Base-by-base conservation (phyloP, 1,140 invertebrate genomes). In the Adelges cooleyi region DNA sequence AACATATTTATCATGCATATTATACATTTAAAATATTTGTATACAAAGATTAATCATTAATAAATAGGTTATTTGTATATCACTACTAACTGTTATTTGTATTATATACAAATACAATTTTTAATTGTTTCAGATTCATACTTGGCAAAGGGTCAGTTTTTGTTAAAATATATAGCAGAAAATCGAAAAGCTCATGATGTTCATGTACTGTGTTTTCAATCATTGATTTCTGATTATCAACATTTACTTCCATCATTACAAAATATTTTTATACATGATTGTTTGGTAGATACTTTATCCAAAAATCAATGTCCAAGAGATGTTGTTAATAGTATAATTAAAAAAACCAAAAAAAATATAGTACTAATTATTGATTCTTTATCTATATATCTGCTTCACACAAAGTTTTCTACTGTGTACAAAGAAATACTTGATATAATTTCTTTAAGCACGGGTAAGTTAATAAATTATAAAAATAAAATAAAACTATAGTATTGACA, bases 91-190 rank as follows among this genome's bases (percentile, higher is more conserved):
- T 49, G 2, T 49, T 49, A 23, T 49, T 8, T 17, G 27, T 29
- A 10, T 18, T n/a, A n/a, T n/a, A n/a, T n/a, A n/a, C n/a, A n/a
- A n/a, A n/a, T n/a, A n/a, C n/a, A n/a, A n/a, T n/a, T n/a, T n/a
- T n/a, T 59, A 44, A 25, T 44, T 56, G 20, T 56, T 56, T 3
- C 53, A 62, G 56, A 62, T 62, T 62, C 56, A 48, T 62, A 29
- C 46, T 48, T 62, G 20, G 56, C 56, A 4, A 29, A 62, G 46
- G 56, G 56, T 17, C 40, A 44, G 17, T 62, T 62, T 62, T 27
- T 62, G 46, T 46, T 62, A 48, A 23, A 62, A 15, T 25, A 29
- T 22, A 62, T 62, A 29, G 17, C 56, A 20, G 17, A 29, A 33
- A 62, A 62, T 46, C 38, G 56, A 15, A 62, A 62, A 46, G n/a